These are phyloP conservation scores for Peromyscus polionotus DNA, from an alignment of 2,113 vertebrate species.

Conservation along the genomic window DNA sequence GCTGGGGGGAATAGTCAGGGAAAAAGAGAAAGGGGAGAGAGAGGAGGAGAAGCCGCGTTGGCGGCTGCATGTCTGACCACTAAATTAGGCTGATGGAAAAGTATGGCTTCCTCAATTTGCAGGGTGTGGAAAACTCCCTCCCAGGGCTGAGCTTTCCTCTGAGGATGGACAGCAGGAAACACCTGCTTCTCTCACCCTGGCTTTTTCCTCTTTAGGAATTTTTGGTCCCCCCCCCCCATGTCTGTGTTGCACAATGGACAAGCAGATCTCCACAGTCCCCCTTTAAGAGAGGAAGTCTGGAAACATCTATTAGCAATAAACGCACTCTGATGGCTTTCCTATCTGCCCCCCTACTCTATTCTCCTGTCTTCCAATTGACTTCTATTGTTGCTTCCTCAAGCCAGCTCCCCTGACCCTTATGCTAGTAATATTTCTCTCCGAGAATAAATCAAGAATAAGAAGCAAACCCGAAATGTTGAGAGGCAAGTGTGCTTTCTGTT, in stretches of 20 bases:
- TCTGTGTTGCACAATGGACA: constrained; percentile 10
- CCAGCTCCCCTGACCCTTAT: constrained; percentile 3
- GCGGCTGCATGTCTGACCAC: not conserved
- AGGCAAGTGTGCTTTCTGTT: constrained; percentile 58
- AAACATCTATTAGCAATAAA: constrained; percentile 71
- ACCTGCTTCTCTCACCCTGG: constrained; percentile 63
- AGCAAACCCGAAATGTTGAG: not conserved
- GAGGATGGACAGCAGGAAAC: constrained; percentile 71
- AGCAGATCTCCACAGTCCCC: constrained; percentile 61
- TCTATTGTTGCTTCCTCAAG: constrained; percentile 65
- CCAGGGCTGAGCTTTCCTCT: not conserved
- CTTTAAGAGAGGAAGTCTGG: constrained; percentile 64
- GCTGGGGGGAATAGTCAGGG: not conserved
- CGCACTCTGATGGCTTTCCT: constrained; percentile 41
- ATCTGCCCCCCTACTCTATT: not conserved
- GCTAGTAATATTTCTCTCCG: constrained; percentile 67
- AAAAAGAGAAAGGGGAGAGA: no score
- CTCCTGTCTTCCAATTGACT: constrained; percentile 53
- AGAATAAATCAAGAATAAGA: constrained; percentile 54
- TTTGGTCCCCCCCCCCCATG: not conserved
- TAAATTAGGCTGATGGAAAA: constrained; percentile 42
- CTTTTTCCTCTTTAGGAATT: not conserved
- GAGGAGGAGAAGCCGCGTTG: not conserved
- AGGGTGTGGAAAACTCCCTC: constrained; percentile 40
- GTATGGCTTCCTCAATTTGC: constrained; percentile 24